Base-by-base conservation (phyloP, 2,113 vertebrate species). In the Tamias sibiricus region DNA sequence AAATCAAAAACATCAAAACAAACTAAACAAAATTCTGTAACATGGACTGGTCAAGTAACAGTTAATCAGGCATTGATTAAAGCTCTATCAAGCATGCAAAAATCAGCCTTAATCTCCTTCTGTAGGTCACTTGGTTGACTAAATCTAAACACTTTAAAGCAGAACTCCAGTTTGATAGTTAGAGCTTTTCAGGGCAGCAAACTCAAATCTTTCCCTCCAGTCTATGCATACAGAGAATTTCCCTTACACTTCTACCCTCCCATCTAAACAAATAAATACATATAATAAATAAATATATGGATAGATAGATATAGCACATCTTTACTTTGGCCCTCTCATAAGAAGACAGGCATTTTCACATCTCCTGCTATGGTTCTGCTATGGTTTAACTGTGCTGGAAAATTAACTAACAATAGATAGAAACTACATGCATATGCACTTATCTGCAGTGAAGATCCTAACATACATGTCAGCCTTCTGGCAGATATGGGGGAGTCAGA, bases 121-220 rank as follows among this genome's bases (percentile, higher is more conserved):
- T 13, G 7, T 59, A 24, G 17, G 68, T 68, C 24, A 5, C 42
- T 86, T 72, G 72, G 77, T 59, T 59, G 59, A 94, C 30, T 47
- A 72, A 93, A 82, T 77, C 54, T 69, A 64, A 91, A 81, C 44
- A 44, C 80, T 92, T 72, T 32, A 93, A 95, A 91, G 11, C 0
- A 6, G 52, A 28, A 88, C 30, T 85, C 35, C 16, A 62, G 17
- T n/a, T 69, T 32, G 54, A 42, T 32, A 77, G 49, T 52, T 52
- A 52, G 37, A 52, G 62, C 49, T 93, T 35, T 35, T n/a, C 12
- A 69, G 71, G 54, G 28, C 24, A 93, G 75, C 26, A 96, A 72
- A 68, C 22, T 1, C 24, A 81, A 54, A 85, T 8, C 75, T 91
- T 74, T 40, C 17, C 32, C 72, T 72, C 26, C 22, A 74, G 8